Evolutionary conservation across 1,140 invertebrate genomes (phyloP), one percentile per base, ranked within the genome.

Genomic region (Hydropsyche tenuis): DNA sequence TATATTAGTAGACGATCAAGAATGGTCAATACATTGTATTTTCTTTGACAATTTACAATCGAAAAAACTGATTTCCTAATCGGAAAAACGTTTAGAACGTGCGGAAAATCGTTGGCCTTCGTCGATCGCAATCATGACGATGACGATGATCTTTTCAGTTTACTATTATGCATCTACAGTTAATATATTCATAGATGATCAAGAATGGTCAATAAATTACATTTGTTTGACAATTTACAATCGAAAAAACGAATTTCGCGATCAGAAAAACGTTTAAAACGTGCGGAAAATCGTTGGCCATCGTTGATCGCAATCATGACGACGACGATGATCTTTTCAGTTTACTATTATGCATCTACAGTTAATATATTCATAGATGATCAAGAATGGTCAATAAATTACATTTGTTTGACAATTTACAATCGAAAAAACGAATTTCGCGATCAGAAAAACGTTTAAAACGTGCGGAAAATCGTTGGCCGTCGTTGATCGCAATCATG

Each of bases 261-360:
- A 12, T 60, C 53, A 12, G 23, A 46, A 60, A 60, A 60, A 12
- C 1, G n/a, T 18, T 6, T 20, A 3, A 46, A n/a, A 1, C 53
- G 16, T 60, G 14, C 53, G 18, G 18, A 12, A 46, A 25, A 60
- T 6, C 18, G 23, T 43, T 22, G 14, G 1, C 42, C 27, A 16
- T 22, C 14, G 37, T 16, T 20, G 12, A n/a, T 22, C 23, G 43
- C 65, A n/a, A n/a, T 6, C 6, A 27, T 12, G 25, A 62, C 18
- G 23, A 11, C 6, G 25, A 23, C 25, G 43, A 48, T 48, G 23
- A 68, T 25, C 18, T 0, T 27, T 42, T 60, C 7, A 18, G 51
- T 56, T 56, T 56, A 25, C 25, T 60, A 60, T 60, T 60, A 60
- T 60, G 56, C 56, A 22, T 37, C 30, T 12, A 60, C n/a, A n/a